A percentile compares a stretch with the other conserved stretches of the same genome.
Evolutionary conservation across 2,888 invertebrate genomes (phyloP).

Genomic region (Nysson spinosus): DNA sequence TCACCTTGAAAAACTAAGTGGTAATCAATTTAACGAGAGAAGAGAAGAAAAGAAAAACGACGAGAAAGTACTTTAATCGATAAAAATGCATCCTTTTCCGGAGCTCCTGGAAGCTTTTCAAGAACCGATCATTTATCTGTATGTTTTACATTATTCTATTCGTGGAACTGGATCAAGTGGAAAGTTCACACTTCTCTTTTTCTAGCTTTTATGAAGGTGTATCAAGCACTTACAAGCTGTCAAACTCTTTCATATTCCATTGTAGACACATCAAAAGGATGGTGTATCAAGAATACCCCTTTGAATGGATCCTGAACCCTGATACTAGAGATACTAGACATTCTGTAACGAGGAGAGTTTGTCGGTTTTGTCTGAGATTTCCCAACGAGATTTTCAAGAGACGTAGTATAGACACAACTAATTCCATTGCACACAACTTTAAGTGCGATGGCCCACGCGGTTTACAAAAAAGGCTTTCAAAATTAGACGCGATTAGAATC

Average conservation of each 20-base stretch:
- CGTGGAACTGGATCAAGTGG: slow-evolving; percentile 20
- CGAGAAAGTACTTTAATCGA: neutral
- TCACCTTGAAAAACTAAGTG: too few species aligned
- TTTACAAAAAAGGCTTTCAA: too few species aligned
- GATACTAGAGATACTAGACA: too few species aligned
- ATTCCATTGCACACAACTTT: too few species aligned
- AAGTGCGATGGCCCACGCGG: too few species aligned
- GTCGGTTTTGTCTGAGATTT: too few species aligned
- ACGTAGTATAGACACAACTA: too few species aligned
- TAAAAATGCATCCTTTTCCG: slow-evolving; percentile 1
- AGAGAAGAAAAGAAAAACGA: neutral
- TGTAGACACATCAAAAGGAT: slow-evolving; percentile 11
- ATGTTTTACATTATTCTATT: slow-evolving; percentile 35
- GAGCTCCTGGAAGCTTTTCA: neutral
- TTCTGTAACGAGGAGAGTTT: too few species aligned
- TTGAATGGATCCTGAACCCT: neutral
- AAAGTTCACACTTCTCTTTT: slow-evolving; percentile 25
- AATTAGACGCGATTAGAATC: too few species aligned
- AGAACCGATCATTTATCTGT: slow-evolving; percentile 34
- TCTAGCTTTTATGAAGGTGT: slow-evolving; percentile 11
- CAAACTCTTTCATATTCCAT: slow-evolving; percentile 27
- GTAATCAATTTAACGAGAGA: too few species aligned
- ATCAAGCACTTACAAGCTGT: slow-evolving; percentile 23
- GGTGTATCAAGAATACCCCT: slow-evolving; percentile 6
- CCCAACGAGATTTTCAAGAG: too few species aligned